Percentiles rank a stretch among this genome's conserved stretches.
phyloP scores from a whole-genome alignment of 2,888 invertebrate genomes.

The Masnerella sp. region DNA sequence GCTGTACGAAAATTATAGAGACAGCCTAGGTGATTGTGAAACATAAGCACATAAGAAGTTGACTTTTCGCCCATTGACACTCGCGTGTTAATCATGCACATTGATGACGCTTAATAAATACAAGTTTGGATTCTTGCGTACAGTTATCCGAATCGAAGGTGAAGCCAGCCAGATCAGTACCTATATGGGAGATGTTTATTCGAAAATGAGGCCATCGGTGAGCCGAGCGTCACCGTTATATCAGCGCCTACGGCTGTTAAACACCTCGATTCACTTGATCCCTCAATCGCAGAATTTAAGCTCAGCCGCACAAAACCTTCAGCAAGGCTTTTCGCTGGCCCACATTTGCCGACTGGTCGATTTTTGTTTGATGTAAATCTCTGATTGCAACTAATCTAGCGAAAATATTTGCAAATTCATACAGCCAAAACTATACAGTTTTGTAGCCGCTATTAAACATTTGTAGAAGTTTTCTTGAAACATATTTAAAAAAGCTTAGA shows the following conservation, averaged over 20 bases:
- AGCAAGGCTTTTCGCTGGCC: conserved; percentile 3
- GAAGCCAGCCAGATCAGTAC: conserved; percentile 52
- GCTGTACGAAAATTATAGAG: too few relatives aligned
- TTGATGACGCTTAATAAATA: conserved; percentile 46
- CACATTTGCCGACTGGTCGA: too few relatives aligned
- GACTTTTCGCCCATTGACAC: conserved; percentile 38
- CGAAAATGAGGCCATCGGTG: conserved; percentile 73
- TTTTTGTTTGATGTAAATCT: conserved; percentile 12
- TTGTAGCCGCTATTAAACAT: too few relatives aligned
- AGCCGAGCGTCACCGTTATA: conserved; percentile 75
- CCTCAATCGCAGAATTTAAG: conserved; percentile 28
- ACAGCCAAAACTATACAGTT: too few relatives aligned
- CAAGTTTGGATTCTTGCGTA: conserved; percentile 58
- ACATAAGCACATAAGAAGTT: too few relatives aligned
- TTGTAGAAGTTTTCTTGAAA: too few relatives aligned
- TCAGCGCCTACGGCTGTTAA: conserved; percentile 71
- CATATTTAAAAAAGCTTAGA: too few relatives aligned
- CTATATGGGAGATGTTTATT: conserved; percentile 57
- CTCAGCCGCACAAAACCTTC: conserved; percentile 2
- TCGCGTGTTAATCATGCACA: conserved; percentile 35
- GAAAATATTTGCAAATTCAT: conserved; percentile 13
- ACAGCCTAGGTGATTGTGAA: too few relatives aligned
- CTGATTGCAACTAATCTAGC: conserved; percentile 12
- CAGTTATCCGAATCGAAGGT: conserved; percentile 62
- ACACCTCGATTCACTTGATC: conserved; percentile 56